Evolutionary conservation across 2,888 invertebrate species (phyloP).

Genomic region (Alcis repandata): DNA sequence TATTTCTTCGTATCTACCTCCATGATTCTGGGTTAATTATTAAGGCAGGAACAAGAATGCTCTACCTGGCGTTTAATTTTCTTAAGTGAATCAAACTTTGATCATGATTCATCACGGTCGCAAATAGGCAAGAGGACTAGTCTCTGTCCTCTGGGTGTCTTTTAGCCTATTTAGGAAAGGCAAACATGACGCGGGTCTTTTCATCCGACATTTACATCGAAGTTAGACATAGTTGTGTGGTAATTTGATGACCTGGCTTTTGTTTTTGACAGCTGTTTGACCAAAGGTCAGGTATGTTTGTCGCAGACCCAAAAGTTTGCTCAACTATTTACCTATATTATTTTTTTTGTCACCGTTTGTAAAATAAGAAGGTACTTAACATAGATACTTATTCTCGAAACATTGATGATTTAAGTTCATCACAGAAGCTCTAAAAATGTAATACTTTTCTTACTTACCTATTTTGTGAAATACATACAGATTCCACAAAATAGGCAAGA

Average conservation of each 20-base stretch:
- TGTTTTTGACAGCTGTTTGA: background rate
- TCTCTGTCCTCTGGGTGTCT: background rate
- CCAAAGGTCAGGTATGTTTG: background rate
- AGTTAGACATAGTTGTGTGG: background rate
- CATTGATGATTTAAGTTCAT: too few species aligned
- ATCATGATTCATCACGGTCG: constrained; percentile 32
- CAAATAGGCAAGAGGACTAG: constrained; percentile 13
- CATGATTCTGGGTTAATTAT: background rate
- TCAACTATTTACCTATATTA: too few species aligned
- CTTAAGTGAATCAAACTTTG: constrained; percentile 10
- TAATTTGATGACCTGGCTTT: background rate
- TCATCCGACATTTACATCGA: background rate
- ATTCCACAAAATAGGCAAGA: background rate
- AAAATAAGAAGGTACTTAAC: too few species aligned
- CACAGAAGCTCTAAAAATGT: too few species aligned
- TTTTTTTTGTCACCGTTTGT: too few species aligned
- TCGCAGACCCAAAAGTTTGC: too few species aligned
- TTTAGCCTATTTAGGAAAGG: constrained; percentile 1
- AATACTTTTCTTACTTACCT: too few species aligned
- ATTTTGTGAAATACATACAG: background rate
- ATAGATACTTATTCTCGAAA: too few species aligned
- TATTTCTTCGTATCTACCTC: too few species aligned
- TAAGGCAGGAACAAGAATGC: constrained; percentile 33
- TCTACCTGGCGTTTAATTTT: constrained; percentile 36
- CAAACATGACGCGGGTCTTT: background rate